Percentiles rank a stretch among this genome's conserved stretches.
These are phyloP conservation scores for Ciconia stormi DNA, from an alignment of 2,113 vertebrate species.

Conservation along the genomic window DNA sequence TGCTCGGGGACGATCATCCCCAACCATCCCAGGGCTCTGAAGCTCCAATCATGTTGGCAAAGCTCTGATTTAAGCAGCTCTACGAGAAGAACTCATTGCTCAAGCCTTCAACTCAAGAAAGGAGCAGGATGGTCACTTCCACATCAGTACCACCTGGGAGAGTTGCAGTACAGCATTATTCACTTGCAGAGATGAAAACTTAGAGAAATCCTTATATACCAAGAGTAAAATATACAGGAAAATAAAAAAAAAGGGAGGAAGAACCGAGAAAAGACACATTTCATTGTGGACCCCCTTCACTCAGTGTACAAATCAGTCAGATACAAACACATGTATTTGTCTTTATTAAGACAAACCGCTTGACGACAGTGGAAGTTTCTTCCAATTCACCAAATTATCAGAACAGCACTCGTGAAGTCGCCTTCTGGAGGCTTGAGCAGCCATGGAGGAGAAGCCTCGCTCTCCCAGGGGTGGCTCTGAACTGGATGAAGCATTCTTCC, in stretches of 20 bases:
- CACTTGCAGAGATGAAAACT: neutral
- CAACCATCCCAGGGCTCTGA: neutral
- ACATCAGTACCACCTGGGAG: neutral
- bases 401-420: neutral
- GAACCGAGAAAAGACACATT: neutral
- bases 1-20: neutral
- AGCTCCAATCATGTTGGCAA: fast-evolving
- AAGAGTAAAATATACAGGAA: neutral
- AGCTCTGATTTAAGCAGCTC: neutral
- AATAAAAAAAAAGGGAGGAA: no score
- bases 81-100: fast-evolving
- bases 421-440: neutral
- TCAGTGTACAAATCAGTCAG: neutral
- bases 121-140: neutral
- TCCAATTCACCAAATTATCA: fast-evolving
- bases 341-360: neutral
- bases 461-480: neutral
- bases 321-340: neutral
- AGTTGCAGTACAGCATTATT: neutral
- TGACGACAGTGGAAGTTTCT: neutral
- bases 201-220: neutral
- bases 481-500: neutral
- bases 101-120: neutral
- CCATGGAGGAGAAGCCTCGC: fast-evolving
- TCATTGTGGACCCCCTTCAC: neutral